Evolutionary conservation across 2,113 vertebrate genomes (phyloP).

Genomic region (Apodemus speciosus): DNA sequence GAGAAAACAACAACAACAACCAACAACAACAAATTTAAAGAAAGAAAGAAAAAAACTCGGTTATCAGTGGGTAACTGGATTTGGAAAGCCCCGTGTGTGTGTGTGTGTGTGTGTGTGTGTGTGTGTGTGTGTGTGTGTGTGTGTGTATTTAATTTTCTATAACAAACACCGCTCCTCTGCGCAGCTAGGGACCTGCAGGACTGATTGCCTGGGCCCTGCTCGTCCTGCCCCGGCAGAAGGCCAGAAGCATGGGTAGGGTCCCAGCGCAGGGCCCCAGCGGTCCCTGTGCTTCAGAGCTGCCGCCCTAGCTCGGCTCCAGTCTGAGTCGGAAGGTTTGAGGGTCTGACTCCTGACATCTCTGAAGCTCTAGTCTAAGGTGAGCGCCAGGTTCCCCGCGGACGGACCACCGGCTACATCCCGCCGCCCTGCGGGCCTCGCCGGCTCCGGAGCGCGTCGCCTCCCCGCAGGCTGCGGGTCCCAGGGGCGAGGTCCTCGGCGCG

Average conservation of each 20-base stretch:
- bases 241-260: background rate
- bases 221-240: accelerated
- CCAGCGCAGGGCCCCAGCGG: background rate
- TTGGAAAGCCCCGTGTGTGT: background rate
- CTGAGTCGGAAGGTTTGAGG: background rate
- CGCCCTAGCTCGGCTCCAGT: background rate
- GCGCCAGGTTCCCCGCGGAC: background rate
- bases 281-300: too few relatives aligned
- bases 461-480: background rate
- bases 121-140: background rate
- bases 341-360: background rate
- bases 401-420: background rate
- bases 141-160: background rate
- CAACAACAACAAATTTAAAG: background rate
- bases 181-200: background rate
- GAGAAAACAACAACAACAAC: background rate
- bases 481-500: background rate
- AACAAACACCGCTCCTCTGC: background rate
- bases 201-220: background rate
- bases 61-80: background rate
- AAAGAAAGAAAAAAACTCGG: background rate
- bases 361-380: background rate
- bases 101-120: background rate
- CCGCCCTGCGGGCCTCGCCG: background rate
- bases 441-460: background rate